Conservation (phyloP, 2,888 invertebrate species). For the Sesia bembeciformis region DNA sequence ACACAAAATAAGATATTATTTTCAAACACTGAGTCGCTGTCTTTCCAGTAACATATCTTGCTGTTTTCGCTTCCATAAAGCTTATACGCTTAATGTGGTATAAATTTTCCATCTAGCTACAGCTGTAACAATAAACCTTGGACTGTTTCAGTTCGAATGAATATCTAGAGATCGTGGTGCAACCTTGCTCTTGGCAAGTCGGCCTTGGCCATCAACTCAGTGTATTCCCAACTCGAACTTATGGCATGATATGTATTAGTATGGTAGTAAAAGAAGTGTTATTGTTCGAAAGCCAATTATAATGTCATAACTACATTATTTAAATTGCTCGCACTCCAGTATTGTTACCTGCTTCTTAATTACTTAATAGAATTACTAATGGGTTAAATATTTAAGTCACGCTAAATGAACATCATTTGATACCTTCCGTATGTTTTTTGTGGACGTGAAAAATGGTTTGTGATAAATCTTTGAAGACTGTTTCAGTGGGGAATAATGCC, state of each 20-base stretch:
- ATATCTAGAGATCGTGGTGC: slow-evolving; percentile 31
- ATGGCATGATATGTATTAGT: background rate
- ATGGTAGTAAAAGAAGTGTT: background rate
- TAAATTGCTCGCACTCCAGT: background rate
- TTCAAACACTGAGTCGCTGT: background rate
- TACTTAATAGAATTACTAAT: background rate
- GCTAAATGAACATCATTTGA: background rate
- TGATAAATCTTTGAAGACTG: no score
- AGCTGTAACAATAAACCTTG: slow-evolving; percentile 36
- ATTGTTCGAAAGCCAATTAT: background rate
- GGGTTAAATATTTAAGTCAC: background rate
- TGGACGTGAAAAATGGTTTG: background rate
- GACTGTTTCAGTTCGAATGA: slow-evolving; percentile 35
- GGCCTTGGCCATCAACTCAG: slow-evolving; percentile 31
- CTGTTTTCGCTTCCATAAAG: background rate
- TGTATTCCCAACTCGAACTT: slow-evolving; percentile 13
- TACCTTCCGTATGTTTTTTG: background rate
- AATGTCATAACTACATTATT: no score
- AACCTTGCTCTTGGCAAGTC: slow-evolving; percentile 25
- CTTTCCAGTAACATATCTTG: background rate
- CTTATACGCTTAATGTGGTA: background rate
- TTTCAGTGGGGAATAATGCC: slow-evolving; percentile 8
- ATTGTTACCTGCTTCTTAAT: background rate
- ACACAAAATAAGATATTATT: no score
- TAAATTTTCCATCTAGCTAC: slow-evolving; percentile 1